These are phyloP conservation scores for Lamellibrachia columna DNA, from an alignment of 2,888 invertebrate genomes.

Conservation along the genomic window DNA sequence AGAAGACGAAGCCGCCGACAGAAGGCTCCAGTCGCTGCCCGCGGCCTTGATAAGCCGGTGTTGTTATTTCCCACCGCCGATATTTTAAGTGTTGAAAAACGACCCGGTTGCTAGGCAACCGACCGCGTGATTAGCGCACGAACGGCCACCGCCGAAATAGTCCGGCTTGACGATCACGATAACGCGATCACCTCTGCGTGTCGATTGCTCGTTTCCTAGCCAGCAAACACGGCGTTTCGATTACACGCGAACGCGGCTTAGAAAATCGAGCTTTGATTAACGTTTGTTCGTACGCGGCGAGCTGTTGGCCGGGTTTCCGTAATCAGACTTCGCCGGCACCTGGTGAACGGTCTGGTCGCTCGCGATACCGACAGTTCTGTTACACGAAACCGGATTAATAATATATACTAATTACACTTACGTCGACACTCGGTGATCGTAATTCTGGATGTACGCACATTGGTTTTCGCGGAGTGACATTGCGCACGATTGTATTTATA, in stretches of 20 bases:
- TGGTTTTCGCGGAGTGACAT: too few species aligned
- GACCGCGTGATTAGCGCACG: background rate
- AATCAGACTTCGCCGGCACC: background rate
- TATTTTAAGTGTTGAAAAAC: constrained; percentile 1
- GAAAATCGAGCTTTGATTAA: background rate
- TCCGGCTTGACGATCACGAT: background rate
- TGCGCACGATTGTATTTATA: too few species aligned
- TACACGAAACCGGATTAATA: background rate
- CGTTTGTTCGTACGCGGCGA: background rate
- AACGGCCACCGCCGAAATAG: background rate
- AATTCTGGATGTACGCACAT: too few species aligned
- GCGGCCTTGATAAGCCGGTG: background rate
- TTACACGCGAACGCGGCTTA: background rate
- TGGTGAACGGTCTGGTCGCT: background rate
- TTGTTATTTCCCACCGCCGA: background rate
- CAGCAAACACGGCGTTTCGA: background rate
- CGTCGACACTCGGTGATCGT: background rate
- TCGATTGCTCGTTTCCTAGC: background rate
- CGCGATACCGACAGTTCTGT: background rate
- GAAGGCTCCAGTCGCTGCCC: background rate
- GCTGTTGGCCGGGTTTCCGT: background rate
- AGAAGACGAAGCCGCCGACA: background rate
- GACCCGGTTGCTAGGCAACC: background rate
- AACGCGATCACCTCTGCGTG: background rate
- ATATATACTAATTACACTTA: background rate